Evolutionary conservation across 2,797 vertebrate genomes (phyloP).

Genomic region (Phoxinus dragarum): DNA sequence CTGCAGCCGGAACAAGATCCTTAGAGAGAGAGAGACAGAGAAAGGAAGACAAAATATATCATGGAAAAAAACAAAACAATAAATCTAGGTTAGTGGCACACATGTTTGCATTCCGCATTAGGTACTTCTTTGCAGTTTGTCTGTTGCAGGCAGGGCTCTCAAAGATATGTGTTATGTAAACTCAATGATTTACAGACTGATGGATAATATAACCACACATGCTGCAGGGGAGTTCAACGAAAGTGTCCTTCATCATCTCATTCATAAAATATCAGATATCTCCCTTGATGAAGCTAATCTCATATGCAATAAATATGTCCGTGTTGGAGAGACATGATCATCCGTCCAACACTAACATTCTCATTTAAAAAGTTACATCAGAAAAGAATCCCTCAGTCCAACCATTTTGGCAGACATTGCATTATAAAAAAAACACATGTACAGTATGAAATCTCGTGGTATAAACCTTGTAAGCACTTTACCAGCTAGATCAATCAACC

Average conservation of each 20-base stretch:
- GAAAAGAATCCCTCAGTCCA: neutral
- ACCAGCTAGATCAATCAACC: neutral
- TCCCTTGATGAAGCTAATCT: slow-evolving; percentile 6
- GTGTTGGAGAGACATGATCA: slow-evolving; percentile 12
- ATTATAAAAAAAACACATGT: neutral
- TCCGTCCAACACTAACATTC: slow-evolving; percentile 2
- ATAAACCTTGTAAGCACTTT: too few relatives aligned
- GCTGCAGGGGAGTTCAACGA: slow-evolving; percentile 38
- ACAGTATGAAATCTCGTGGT: neutral
- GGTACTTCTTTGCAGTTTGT: slow-evolving; percentile 23
- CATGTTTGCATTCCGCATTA: slow-evolving; percentile 48
- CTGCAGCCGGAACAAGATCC: slow-evolving; percentile 37
- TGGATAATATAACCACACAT: slow-evolving; percentile 26
- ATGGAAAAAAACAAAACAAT: slow-evolving; percentile 37
- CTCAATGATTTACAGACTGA: slow-evolving; percentile 25
- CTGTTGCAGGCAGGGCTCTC: neutral
- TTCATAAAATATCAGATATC: slow-evolving; percentile 37
- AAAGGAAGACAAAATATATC: slow-evolving; percentile 27
- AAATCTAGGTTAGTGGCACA: slow-evolving; percentile 58
- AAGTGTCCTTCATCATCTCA: slow-evolving; percentile 43
- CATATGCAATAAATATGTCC: slow-evolving; percentile 7
- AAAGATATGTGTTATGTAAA: slow-evolving; percentile 27
- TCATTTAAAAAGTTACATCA: slow-evolving; percentile 15
- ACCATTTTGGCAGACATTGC: slow-evolving; percentile 10
- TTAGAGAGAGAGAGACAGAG: slow-evolving; percentile 39